Conservation (phyloP, 2,888 invertebrate species). For the Rhogogaster chlorosoma region DNA sequence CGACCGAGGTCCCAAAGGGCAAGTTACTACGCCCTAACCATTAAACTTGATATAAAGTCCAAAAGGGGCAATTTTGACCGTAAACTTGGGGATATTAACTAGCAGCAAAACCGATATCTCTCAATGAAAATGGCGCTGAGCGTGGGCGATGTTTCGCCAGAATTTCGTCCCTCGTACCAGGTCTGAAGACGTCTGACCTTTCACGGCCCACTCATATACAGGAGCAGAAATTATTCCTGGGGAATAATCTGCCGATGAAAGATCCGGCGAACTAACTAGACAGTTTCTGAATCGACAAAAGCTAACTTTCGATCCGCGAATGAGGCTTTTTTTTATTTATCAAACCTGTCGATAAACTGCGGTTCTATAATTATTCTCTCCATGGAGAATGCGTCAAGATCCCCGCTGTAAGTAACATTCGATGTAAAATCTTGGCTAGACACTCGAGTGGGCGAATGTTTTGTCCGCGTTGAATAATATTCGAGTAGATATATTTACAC, state of each 20-base stretch:
- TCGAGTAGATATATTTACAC: background rate
- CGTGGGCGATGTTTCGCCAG: conserved; percentile 28
- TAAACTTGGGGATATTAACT: conserved; percentile 15
- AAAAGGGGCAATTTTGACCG: background rate
- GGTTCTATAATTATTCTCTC: background rate
- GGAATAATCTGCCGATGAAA: background rate
- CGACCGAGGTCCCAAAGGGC: background rate
- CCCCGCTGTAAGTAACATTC: background rate
- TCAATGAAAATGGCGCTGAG: background rate
- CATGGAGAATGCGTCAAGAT: background rate
- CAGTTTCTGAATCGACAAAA: background rate
- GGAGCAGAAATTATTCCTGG: background rate
- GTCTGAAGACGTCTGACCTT: background rate
- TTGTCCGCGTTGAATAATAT: background rate
- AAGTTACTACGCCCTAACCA: background rate
- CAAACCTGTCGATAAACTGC: background rate
- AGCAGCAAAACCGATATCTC: background rate
- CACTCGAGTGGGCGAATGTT: conserved; percentile 39
- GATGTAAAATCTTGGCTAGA: background rate
- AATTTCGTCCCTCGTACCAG: background rate
- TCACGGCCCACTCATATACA: background rate
- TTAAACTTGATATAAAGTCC: background rate
- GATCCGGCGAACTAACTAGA: background rate
- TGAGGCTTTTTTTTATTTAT: background rate
- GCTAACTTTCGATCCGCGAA: background rate